These are phyloP conservation scores for Euplagia quadripunctaria DNA, from an alignment of 2,888 invertebrate genomes.

Conservation along the genomic window DNA sequence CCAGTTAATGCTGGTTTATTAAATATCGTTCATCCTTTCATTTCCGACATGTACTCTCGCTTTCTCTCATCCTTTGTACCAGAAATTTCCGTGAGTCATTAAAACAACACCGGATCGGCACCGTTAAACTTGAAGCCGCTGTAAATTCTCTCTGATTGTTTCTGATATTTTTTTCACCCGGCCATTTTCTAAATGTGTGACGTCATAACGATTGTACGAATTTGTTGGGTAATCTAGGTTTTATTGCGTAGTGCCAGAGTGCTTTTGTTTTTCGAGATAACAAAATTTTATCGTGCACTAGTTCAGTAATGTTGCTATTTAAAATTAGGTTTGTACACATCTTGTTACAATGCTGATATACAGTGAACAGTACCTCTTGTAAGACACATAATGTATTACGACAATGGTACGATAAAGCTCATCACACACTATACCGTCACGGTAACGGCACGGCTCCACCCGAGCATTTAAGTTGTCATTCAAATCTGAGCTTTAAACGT, in stretches of 20 bases:
- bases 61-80: conserved; percentile 34
- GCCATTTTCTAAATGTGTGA: conserved; percentile 41
- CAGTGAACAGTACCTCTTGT: too few species aligned
- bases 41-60: conserved; percentile 12
- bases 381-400: too few species aligned
- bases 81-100: conserved; percentile 64
- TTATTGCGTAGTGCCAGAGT: background rate
- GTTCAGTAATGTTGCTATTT: too few species aligned
- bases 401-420: too few species aligned
- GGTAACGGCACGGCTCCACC: too few species aligned
- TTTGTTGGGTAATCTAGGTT: conserved; percentile 23
- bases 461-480: too few species aligned
- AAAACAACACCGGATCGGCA: conserved; percentile 72
- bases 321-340: too few species aligned
- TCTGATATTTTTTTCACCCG: conserved; percentile 58
- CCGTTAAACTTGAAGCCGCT: conserved; percentile 75
- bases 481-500: too few species aligned
- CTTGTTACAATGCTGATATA: too few species aligned
- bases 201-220: conserved; percentile 40
- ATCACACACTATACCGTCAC: too few species aligned
- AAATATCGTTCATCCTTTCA: too few species aligned
- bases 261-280: background rate
- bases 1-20: too few species aligned
- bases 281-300: background rate
- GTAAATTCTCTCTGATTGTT: conserved; percentile 75